Percentiles rank a stretch among this genome's conserved stretches.
Evolutionary conservation across 1,140 invertebrate genomes (phyloP).

Genomic region (Stenopsyche tienmushanensis): DNA sequence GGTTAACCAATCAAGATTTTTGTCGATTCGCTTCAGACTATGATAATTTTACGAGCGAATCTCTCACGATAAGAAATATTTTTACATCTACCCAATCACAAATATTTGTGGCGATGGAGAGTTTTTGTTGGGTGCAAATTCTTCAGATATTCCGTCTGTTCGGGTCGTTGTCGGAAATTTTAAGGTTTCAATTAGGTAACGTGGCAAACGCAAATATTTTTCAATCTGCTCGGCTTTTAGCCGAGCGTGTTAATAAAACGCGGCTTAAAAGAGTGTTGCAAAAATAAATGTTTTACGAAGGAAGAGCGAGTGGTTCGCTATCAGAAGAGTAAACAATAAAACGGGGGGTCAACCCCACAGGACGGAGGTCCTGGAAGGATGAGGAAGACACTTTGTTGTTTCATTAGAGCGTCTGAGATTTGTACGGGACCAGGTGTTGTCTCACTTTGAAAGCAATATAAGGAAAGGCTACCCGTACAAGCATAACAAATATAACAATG

Average conservation of each 20-base stretch:
- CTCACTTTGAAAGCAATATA: conserved; percentile 17
- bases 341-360: background rate
- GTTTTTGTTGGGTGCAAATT: background rate
- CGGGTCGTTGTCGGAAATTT: conserved; percentile 6
- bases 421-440: conserved; percentile 32
- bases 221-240: conserved; percentile 33
- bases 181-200: conserved; percentile 33
- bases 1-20: too few species aligned
- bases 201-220: conserved; percentile 32
- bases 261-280: conserved; percentile 29
- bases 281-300: conserved; percentile 32
- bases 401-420: conserved; percentile 35
- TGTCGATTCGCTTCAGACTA: too few species aligned
- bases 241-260: conserved; percentile 23
- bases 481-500: conserved; percentile 8
- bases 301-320: conserved; percentile 2
- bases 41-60: too few species aligned
- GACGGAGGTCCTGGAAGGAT: background rate
- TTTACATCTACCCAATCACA: too few species aligned
- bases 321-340: conserved; percentile 22
- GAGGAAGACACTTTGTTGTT: conserved; percentile 35
- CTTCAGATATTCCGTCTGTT: background rate
- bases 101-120: background rate
- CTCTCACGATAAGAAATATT: too few species aligned
- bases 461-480: background rate